phyloP scores from a whole-genome alignment of 1,140 invertebrate species.

The Pararge aegeria region DNA sequence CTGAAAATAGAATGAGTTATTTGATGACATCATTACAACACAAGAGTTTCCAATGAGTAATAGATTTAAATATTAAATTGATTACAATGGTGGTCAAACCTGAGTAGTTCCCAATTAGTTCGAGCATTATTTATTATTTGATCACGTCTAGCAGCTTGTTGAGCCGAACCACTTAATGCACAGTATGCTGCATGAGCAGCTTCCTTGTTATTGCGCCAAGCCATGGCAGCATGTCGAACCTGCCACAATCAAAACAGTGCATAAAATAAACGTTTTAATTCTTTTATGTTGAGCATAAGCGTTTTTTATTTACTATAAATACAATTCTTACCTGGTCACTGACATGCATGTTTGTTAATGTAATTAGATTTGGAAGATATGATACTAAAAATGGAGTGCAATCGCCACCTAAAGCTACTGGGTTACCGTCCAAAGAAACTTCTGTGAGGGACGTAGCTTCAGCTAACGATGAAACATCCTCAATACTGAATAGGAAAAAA shows the following conservation, averaged over 20 bases:
- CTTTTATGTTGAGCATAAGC: too few relatives aligned
- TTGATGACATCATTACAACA: too few relatives aligned
- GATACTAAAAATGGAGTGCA: slow-evolving; percentile 90
- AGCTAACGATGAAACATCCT: slow-evolving; percentile 88
- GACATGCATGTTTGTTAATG: slow-evolving; percentile 87
- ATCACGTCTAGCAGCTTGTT: slow-evolving; percentile 84
- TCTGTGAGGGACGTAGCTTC: slow-evolving; percentile 88
- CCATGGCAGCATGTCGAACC: slow-evolving; percentile 85
- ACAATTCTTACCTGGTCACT: slow-evolving; percentile 83
- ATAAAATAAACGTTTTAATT: background rate
- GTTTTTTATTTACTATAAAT: too few relatives aligned
- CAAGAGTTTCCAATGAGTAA: too few relatives aligned
- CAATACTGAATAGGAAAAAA: slow-evolving; percentile 82
- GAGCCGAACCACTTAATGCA: slow-evolving; percentile 84
- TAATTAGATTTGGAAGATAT: slow-evolving; percentile 85
- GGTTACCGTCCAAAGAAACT: slow-evolving; percentile 93
- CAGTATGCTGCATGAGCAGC: slow-evolving; percentile 84
- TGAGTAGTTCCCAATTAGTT: slow-evolving; percentile 89
- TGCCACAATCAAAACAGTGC: slow-evolving; percentile 77
- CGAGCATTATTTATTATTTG: slow-evolving; percentile 90
- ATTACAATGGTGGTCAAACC: slow-evolving; percentile 62
- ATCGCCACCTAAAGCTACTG: slow-evolving; percentile 86
- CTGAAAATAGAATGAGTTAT: slow-evolving; percentile 39
- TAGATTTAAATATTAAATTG: too few relatives aligned
- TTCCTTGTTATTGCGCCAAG: slow-evolving; percentile 88